Evolutionary conservation across 2,113 vertebrate species (phyloP), one percentile per base, ranked within the genome.

Genomic region (Anthoscopus minutus): DNA sequence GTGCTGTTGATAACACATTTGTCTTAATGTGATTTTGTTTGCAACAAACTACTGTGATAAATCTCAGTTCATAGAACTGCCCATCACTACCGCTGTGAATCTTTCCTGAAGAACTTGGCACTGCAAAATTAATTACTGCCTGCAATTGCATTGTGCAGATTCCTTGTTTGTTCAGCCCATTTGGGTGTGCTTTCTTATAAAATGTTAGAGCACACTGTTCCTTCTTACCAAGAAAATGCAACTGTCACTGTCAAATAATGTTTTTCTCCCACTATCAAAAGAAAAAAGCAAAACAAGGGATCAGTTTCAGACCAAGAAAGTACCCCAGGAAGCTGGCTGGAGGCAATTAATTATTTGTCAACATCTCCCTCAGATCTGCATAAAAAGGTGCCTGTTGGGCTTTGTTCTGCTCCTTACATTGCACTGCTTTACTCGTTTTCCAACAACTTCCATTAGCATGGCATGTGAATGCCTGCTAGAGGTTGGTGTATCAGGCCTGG

Each of bases 261-360:
- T 79, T 65, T 88, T 81, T 71, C 51, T 77, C 13, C 27, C 15
- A 19, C 30, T 80, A n/a, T 57, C 67, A 83, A 92, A 94, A 92
- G 76, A 37, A 94, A 80, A 91, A 96, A 77, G 11, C 79, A 88
- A 96, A 95, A 90, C 70, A 93, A 92, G 60, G 67, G 56, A 86
- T 96, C 82, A 44, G 47, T 88, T 96, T 96, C 94, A 93, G 57
- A 86, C 51, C 67, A 69, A 84, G 61, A 89, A 94, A 93, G 77
- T 77, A 83, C 64, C 45, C 40, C n/a, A 82, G 82, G 60, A 96
- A 92, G 58, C 24, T 86, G 81, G 61, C 60, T 93, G 44, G 64
- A 86, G 82, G 80, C 69, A 95, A 93, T 95, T 93, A 94, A 92
- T 97, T 95, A 82, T 37, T 94, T 96, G 79, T 88, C 93, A 90